Evolutionary conservation across 2,113 vertebrate species (phyloP).

Genomic region (Cavia porcellus): DNA sequence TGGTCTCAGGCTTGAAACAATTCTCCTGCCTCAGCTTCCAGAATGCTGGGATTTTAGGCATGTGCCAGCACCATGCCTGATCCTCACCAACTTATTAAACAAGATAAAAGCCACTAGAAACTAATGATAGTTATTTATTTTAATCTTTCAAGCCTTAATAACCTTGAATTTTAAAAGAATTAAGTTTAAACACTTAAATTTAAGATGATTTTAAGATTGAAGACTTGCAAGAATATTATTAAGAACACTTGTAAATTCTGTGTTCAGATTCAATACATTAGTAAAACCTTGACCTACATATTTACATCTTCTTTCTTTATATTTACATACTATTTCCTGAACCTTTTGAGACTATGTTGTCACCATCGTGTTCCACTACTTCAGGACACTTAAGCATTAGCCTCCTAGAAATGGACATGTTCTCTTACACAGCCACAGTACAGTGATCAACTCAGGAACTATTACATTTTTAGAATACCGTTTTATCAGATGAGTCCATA

Average conservation of each 20-base stretch:
- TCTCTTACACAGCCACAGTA: neutral
- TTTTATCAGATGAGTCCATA: neutral
- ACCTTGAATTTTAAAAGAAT: conserved; percentile 42
- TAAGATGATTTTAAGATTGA: conserved; percentile 28
- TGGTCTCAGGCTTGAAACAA: no score
- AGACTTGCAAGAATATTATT: neutral
- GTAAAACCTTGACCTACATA: neutral
- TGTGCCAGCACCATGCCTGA: no score
- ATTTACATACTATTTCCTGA: neutral
- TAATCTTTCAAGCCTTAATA: conserved; percentile 1
- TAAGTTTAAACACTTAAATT: conserved; percentile 44
- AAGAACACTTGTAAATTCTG: neutral
- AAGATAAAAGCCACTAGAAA: neutral
- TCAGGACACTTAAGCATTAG: neutral
- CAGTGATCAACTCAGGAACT: neutral
- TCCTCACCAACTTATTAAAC: conserved; percentile 11
- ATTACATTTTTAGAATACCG: neutral
- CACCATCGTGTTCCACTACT: neutral
- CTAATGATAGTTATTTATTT: conserved; percentile 5
- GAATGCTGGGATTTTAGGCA: no score
- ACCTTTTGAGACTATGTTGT: neutral
- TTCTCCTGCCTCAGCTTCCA: no score
- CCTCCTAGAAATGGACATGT: neutral
- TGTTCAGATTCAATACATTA: neutral
- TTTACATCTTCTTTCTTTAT: neutral